These are phyloP conservation scores for Tryphoninae sp. DNA, from an alignment of 2,888 invertebrate genomes.

Conservation along the genomic window DNA sequence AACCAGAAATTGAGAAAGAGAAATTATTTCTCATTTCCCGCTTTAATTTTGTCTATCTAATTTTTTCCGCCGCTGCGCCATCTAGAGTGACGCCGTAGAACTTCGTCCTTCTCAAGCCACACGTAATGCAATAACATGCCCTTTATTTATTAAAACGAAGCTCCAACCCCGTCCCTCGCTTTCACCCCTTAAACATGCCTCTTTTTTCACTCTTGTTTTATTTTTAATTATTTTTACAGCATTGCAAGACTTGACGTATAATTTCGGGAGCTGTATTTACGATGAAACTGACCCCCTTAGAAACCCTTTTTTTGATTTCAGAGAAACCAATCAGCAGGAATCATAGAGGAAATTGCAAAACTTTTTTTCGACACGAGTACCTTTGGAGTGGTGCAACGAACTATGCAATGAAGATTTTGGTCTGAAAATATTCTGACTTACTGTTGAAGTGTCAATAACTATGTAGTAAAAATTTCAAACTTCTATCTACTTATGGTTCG, in stretches of 20 bases:
- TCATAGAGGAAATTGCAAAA: too few species aligned
- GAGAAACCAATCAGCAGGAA: too few species aligned
- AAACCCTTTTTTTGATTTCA: not conserved
- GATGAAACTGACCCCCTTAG: constrained; percentile 40
- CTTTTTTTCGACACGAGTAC: too few species aligned
- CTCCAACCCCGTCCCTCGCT: constrained; percentile 16
- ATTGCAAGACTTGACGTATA: constrained; percentile 8
- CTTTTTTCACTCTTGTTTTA: not conserved
- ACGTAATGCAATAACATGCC: constrained; percentile 62
- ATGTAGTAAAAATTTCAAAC: too few species aligned
- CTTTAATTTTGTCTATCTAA: constrained; percentile 48
- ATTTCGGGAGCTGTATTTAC: not conserved
- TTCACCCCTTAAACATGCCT: not conserved
- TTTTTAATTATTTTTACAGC: not conserved
- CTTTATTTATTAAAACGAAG: constrained; percentile 70
- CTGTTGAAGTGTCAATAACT: too few species aligned
- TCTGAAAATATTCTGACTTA: too few species aligned
- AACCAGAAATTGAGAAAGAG: constrained; percentile 43
- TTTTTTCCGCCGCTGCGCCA: constrained; percentile 39
- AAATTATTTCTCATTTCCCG: constrained; percentile 47
- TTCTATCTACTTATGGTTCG: too few species aligned
- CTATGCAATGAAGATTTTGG: too few species aligned
- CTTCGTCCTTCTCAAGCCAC: constrained; percentile 45
- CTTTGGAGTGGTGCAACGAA: too few species aligned
- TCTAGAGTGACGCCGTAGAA: constrained; percentile 27